phyloP scores from a whole-genome alignment of 2,797 vertebrate species.

The Dendrocincla tyrannina region DNA sequence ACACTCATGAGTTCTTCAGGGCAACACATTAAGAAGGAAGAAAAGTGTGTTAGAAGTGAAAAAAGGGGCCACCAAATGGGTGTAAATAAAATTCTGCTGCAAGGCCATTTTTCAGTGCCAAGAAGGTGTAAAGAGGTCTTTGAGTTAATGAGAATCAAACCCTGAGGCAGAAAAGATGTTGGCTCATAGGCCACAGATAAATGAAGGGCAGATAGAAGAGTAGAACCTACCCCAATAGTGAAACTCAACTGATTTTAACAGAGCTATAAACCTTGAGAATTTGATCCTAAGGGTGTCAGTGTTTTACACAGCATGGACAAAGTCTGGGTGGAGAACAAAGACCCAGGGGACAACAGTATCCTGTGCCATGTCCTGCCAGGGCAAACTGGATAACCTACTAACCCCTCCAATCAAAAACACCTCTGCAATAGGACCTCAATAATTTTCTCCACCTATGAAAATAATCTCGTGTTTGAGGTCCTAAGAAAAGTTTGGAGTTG shows the following conservation, averaged over 20 bases:
- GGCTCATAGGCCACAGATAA: neutral
- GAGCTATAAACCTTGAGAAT: neutral
- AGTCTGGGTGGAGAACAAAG: neutral
- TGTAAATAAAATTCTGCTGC: neutral
- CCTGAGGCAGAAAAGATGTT: neutral
- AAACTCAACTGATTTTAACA: neutral
- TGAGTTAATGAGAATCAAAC: neutral
- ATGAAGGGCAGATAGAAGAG: neutral
- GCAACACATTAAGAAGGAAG: neutral
- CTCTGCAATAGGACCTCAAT: neutral
- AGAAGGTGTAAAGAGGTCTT: constrained; percentile 17
- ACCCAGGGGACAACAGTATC: neutral
- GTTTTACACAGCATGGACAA: neutral
- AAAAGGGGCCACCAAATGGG: neutral
- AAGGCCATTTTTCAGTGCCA: neutral
- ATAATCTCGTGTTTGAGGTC: neutral
- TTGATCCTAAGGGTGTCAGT: neutral
- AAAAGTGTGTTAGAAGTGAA: neutral
- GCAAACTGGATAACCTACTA: neutral
- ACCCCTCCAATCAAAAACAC: neutral
- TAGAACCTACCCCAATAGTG: neutral
- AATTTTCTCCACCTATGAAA: neutral
- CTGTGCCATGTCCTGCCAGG: neutral
- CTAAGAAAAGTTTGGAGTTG: neutral
- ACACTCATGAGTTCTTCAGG: neutral